A percentile compares a stretch with the other conserved stretches of the same genome.
Conservation (phyloP, 2,113 vertebrate species). For the Grus americana region DNA sequence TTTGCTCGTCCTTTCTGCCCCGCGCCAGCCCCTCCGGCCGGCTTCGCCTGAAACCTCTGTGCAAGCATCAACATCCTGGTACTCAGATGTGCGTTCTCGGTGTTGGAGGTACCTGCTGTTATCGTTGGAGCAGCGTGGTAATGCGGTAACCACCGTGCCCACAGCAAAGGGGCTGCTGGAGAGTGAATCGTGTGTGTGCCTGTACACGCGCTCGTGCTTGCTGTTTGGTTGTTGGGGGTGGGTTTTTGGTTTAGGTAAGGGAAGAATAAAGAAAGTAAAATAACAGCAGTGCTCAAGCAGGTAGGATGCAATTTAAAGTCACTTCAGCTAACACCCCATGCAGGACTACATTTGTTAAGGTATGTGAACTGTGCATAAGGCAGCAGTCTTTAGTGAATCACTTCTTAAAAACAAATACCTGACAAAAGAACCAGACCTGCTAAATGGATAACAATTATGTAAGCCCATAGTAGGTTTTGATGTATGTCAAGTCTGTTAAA, state of each 20-base stretch:
- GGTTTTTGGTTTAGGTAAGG: neutral
- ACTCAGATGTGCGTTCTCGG: neutral
- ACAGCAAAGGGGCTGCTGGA: slow-evolving; percentile 15
- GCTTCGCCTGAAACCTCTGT: slow-evolving; percentile 1
- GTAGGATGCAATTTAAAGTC: slow-evolving; percentile 53
- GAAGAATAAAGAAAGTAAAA: neutral
- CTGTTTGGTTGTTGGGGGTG: neutral
- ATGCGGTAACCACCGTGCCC: slow-evolving; percentile 44
- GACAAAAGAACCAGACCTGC: slow-evolving; percentile 71
- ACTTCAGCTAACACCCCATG: slow-evolving; percentile 31
- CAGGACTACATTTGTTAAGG: slow-evolving; percentile 24
- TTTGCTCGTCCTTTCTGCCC: neutral
- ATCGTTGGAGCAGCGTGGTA: neutral
- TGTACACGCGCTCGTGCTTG: neutral
- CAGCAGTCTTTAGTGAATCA: slow-evolving; percentile 49
- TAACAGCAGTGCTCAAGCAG: neutral
- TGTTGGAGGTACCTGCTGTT: slow-evolving; percentile 39
- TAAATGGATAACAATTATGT: slow-evolving; percentile 73
- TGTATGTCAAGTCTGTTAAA: slow-evolving; percentile 69
- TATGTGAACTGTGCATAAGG: slow-evolving; percentile 14
- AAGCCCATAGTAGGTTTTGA: slow-evolving; percentile 72
- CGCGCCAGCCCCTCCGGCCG: neutral
- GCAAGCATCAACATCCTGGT: slow-evolving; percentile 37
- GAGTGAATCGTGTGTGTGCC: neutral
- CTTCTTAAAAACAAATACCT: slow-evolving; percentile 75